These are phyloP conservation scores for Gambusia holbrooki DNA, from an alignment of 2,113 vertebrate species.

Conservation along the genomic window DNA sequence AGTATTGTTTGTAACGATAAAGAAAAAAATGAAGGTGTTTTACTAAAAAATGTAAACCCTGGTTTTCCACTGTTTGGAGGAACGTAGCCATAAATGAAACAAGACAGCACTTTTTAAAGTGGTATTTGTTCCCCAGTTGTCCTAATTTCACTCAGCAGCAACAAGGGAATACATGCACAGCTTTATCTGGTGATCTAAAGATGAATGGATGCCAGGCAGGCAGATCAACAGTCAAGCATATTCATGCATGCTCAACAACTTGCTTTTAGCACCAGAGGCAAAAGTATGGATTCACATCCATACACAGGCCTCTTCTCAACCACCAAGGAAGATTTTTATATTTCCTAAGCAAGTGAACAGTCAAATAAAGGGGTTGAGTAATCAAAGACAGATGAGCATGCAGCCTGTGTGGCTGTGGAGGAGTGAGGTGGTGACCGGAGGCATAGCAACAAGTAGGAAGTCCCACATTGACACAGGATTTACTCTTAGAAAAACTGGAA, in stretches of 20 bases:
- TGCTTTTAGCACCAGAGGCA: too few relatives aligned
- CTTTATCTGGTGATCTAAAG: constrained; percentile 27
- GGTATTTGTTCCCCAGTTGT: constrained; percentile 46
- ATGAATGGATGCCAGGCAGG: constrained; percentile 49
- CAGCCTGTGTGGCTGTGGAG: neutral
- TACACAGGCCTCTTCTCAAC: too few relatives aligned
- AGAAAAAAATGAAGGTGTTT: neutral
- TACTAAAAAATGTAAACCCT: neutral
- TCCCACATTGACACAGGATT: constrained; percentile 33
- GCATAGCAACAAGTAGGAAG: constrained; percentile 42
- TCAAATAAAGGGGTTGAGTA: neutral
- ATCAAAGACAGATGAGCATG: neutral
- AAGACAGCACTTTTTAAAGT: constrained; percentile 27
- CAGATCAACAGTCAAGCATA: neutral
- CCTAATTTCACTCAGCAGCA: constrained; percentile 61
- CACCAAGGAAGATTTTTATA: constrained; percentile 14
- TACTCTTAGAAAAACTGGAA: constrained; percentile 28
- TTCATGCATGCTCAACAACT: too few relatives aligned
- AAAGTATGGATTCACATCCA: too few relatives aligned
- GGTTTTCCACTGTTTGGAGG: neutral
- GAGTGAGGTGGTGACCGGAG: constrained; percentile 23
- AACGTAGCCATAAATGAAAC: neutral
- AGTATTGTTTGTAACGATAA: neutral
- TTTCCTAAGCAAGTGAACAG: neutral
- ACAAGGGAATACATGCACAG: constrained; percentile 36